Conservation (phyloP, 2,888 invertebrate genomes). For the Caenorhabditis angaria region DNA sequence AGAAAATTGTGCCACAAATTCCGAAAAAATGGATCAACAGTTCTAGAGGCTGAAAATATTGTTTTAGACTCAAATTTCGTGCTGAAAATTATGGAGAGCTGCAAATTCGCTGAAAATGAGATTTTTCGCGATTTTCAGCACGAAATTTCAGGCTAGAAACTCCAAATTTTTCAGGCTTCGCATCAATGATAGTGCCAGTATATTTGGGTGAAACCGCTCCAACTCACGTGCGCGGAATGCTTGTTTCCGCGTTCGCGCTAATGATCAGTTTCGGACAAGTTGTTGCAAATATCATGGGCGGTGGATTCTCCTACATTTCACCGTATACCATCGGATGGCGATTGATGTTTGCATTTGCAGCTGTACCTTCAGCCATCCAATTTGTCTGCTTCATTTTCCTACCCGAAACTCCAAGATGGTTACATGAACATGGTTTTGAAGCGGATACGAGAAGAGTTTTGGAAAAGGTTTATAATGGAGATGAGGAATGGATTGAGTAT, state of each 20-base stretch:
- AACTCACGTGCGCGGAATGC: conserved; percentile 74
- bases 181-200: conserved; percentile 76
- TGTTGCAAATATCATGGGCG: conserved; percentile 75
- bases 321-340: conserved; percentile 75
- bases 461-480: conserved; percentile 55
- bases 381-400: conserved; percentile 76
- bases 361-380: conserved; percentile 72
- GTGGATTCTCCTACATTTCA: conserved; percentile 74
- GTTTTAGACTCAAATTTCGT: too few species aligned
- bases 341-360: conserved; percentile 77
- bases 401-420: conserved; percentile 76
- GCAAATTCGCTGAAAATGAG: too few species aligned
- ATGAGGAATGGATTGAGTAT: conserved; percentile 63
- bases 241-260: conserved; percentile 74
- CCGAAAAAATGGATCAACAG: too few species aligned
- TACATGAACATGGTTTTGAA: conserved; percentile 49
- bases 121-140: too few species aligned
- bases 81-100: too few species aligned
- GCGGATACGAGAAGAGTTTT: conserved; percentile 48
- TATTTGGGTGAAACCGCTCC: conserved; percentile 77
- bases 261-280: conserved; percentile 75
- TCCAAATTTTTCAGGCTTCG: too few species aligned
- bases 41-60: too few species aligned
- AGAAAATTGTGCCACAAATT: too few species aligned
- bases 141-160: too few species aligned